Evolutionary conservation across 2,888 invertebrate species (phyloP).

Genomic region (Luperina nickerlii): DNA sequence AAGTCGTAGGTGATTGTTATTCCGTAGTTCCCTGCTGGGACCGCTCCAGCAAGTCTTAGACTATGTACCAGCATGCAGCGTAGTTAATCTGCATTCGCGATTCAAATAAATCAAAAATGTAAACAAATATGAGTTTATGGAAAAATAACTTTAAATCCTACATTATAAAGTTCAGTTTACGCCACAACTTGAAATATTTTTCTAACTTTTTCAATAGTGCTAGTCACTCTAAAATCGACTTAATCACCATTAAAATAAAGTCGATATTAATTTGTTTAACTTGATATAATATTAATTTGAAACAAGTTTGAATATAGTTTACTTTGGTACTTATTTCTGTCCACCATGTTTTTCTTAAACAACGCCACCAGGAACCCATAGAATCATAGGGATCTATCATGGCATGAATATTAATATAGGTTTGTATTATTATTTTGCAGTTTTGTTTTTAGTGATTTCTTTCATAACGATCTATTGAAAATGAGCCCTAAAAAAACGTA

Average conservation of each 20-base stretch:
- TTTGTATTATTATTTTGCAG: accelerated
- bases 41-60: not conserved
- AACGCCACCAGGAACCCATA: constrained; percentile 32
- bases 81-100: not conserved
- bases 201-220: no score
- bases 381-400: not conserved
- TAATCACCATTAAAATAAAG: no score
- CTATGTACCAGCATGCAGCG: not conserved
- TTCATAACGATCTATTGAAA: not conserved
- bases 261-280: no score
- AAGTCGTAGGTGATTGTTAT: constrained; percentile 5
- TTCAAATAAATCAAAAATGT: no score
- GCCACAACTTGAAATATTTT: no score
- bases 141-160: no score
- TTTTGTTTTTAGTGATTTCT: not conserved
- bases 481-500: not conserved
- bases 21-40: not conserved
- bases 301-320: no score
- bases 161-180: no score
- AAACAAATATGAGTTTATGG: no score
- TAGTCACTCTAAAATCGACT: no score
- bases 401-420: not conserved
- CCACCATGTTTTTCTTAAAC: not conserved
- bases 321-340: not conserved
- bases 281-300: no score